Evolutionary conservation across 2,113 vertebrate genomes (phyloP).

Genomic region (Rhinoderma darwinii): DNA sequence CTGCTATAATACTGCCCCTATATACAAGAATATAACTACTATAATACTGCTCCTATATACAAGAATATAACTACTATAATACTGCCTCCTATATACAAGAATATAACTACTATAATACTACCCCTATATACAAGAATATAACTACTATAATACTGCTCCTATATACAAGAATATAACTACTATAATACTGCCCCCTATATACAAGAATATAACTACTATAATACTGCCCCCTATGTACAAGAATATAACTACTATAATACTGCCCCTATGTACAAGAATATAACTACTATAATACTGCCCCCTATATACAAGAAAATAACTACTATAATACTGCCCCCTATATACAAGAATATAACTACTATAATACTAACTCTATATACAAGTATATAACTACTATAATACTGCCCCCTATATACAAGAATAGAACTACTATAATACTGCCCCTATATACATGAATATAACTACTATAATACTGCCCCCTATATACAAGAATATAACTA

Average conservation of each 20-base stretch:
- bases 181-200: neutral
- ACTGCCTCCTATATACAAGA: too few species aligned
- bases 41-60: too few species aligned
- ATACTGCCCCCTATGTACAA: neutral
- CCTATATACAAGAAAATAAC: neutral
- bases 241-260: slow-evolving; percentile 6
- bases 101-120: neutral
- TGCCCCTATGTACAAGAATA: neutral
- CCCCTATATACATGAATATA: neutral
- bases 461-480: neutral
- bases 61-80: too few species aligned
- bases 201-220: slow-evolving; percentile 1
- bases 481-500: neutral
- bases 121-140: slow-evolving; percentile 1
- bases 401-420: neutral
- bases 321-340: neutral
- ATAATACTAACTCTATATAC: neutral
- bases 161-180: neutral
- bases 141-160: neutral
- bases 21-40: too few species aligned
- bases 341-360: slow-evolving; percentile 2
- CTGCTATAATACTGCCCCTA: too few species aligned
- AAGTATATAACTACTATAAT: slow-evolving; percentile 6
- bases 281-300: neutral
- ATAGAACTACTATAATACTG: neutral